Evolutionary conservation across 2,797 vertebrate genomes (phyloP).

Genomic region (Craterocephalus amniculus): DNA sequence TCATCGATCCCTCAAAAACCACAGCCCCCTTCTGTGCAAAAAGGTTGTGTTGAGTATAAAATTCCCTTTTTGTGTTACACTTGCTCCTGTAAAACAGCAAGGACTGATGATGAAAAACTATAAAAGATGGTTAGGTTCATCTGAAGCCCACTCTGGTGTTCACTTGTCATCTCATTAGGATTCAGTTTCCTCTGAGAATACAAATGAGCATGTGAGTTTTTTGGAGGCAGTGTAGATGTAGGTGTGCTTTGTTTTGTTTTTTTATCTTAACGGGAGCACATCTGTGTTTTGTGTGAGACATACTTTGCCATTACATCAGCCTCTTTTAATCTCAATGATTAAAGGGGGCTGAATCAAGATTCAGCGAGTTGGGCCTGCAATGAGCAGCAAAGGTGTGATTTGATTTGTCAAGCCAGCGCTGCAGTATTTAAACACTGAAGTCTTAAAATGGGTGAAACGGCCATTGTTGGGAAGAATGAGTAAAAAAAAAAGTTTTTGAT

Average conservation of each 20-base stretch:
- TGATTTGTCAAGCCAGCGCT: constrained; percentile 18
- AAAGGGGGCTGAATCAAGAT: neutral
- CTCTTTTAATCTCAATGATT: constrained; percentile 34
- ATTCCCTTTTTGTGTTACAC: neutral
- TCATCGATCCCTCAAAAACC: neutral
- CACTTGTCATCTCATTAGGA: neutral
- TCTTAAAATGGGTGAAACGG: constrained; percentile 21
- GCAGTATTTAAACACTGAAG: constrained; percentile 28
- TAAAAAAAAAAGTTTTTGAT: neutral
- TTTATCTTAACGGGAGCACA: constrained; percentile 41
- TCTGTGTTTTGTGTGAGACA: constrained; percentile 7
- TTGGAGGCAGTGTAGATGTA: neutral
- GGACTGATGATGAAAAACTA: neutral
- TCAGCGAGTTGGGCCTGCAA: constrained; percentile 32
- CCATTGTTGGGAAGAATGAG: neutral
- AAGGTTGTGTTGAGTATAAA: neutral
- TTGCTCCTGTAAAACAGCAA: neutral
- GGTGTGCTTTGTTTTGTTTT: constrained; percentile 8
- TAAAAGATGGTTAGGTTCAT: neutral
- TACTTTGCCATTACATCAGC: constrained; percentile 12
- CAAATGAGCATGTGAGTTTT: neutral
- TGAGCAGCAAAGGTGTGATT: constrained; percentile 21
- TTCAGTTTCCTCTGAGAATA: neutral
- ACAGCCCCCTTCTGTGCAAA: neutral
- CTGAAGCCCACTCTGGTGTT: neutral